phyloP scores from a whole-genome alignment of 2,797 vertebrate genomes.

The Coluber constrictor region DNA sequence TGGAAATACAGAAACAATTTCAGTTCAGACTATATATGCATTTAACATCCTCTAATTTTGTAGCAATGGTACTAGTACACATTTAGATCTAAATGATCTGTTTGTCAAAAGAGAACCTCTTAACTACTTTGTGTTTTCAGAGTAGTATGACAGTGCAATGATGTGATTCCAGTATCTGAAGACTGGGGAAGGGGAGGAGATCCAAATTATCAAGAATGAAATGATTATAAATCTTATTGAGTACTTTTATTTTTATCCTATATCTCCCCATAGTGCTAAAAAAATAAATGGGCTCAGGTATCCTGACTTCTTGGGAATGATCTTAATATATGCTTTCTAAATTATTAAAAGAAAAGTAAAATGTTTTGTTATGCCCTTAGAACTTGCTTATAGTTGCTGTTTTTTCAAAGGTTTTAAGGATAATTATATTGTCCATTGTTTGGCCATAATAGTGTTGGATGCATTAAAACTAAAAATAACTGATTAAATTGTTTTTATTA shows the following conservation, averaged over 20 bases:
- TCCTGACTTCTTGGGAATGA: neutral
- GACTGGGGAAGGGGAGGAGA: neutral
- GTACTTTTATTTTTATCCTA: neutral
- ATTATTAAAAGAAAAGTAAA: neutral
- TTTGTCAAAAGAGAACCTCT: neutral
- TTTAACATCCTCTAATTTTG: neutral
- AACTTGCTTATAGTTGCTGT: neutral
- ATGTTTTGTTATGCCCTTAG: neutral
- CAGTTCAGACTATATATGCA: neutral
- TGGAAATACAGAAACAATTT: neutral
- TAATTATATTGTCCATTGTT: neutral
- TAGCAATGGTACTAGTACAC: neutral
- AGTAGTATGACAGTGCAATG: neutral
- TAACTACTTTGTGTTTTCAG: neutral
- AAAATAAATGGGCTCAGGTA: neutral
- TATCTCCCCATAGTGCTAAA: neutral
- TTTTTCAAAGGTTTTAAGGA: neutral
- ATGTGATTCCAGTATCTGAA: neutral
- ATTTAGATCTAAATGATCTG: neutral
- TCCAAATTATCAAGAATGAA: neutral
- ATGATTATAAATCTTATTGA: neutral
- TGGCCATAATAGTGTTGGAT: neutral
- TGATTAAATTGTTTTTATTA: constrained; percentile 6
- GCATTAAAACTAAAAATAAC: constrained; percentile 4
- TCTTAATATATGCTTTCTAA: neutral